Percentiles rank a stretch among this genome's conserved stretches.
These are phyloP conservation scores for Centropus bengalensis DNA, from an alignment of 2,113 vertebrate species.

Conservation along the genomic window DNA sequence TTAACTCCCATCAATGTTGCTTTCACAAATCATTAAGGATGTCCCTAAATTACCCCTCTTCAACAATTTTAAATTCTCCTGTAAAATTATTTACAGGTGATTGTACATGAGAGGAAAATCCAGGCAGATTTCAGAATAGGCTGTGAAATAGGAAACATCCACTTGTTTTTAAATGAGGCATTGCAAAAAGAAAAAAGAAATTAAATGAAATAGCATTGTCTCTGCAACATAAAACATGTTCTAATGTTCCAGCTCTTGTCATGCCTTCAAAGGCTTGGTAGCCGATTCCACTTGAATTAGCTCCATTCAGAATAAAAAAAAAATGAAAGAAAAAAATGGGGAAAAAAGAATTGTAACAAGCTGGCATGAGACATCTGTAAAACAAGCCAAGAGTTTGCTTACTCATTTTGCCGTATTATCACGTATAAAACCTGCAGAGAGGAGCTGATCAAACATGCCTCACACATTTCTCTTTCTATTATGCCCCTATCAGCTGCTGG, in stretches of 20 bases:
- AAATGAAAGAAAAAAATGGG: not conserved
- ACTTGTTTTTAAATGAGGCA: not conserved
- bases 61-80: not conserved
- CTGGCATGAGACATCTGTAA: not conserved
- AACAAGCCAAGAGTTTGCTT: not conserved
- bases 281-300: not conserved
- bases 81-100: not conserved
- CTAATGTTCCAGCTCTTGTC: not conserved
- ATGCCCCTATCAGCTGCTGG: not conserved
- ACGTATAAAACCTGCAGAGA: not conserved
- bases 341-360: not conserved
- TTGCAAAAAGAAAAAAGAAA: not conserved
- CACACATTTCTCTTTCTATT: not conserved
- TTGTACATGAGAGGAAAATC: not conserved
- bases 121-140: not conserved
- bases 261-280: not conserved
- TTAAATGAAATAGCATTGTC: not conserved
- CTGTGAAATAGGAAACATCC: not conserved
- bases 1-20: not conserved
- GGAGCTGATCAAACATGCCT: not conserved
- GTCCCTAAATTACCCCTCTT: not conserved
- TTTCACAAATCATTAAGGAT: not conserved
- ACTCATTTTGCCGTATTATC: not conserved
- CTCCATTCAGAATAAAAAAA: not conserved
- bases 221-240: slow-evolving; percentile 10